Evolutionary conservation across 2,888 invertebrate genomes (phyloP), one percentile per base, ranked within the genome.

Genomic region (Neoascia interrupta): DNA sequence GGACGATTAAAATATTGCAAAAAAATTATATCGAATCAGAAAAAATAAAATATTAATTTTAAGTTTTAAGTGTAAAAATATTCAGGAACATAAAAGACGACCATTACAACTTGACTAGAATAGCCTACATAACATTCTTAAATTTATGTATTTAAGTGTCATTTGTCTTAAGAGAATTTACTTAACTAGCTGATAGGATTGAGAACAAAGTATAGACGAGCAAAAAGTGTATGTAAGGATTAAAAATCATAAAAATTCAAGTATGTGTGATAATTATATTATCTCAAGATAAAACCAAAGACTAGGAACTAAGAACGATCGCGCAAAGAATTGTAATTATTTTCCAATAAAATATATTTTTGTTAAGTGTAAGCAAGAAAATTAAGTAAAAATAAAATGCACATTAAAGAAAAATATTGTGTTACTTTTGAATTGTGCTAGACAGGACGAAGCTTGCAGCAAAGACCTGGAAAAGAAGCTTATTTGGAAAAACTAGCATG

Each of bases 241-340:
- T 8, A 41, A 18, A 19, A 26, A 18, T 5, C 4, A 1, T 8
- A 37, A 16, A 45, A 37, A 18, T 69, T 58, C 23, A 18, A 63
- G 63, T 31, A 6, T 6, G 31, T n/a, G 49, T 39, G 36, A 58
- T 56, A 63, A 63, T 39, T 36, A 21, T 28, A 68, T 70, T 70
- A 76, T 76, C 76, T 70, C 64, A 70, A 39, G 31, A 51, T 39
- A 28, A 21, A 64, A 76, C 76, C 76, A 76, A 76, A 76, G 70
- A 76, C 64, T 70, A 76, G 60, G 47, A 51, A 47, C 8, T 76
- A 58, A 76, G 64, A 41, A 60, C 11, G 16, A n/a, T n/a, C n/a
- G n/a, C n/a, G n/a, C n/a, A n/a, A n/a, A n/a, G n/a, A n/a, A n/a
- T n/a, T n/a, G n/a, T n/a, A n/a, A n/a, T n/a, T 58, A 47, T 34